A percentile compares a stretch with the other conserved stretches of the same genome.
Conservation (phyloP, 2,113 vertebrate species). For the Thomomys bottae region DNA sequence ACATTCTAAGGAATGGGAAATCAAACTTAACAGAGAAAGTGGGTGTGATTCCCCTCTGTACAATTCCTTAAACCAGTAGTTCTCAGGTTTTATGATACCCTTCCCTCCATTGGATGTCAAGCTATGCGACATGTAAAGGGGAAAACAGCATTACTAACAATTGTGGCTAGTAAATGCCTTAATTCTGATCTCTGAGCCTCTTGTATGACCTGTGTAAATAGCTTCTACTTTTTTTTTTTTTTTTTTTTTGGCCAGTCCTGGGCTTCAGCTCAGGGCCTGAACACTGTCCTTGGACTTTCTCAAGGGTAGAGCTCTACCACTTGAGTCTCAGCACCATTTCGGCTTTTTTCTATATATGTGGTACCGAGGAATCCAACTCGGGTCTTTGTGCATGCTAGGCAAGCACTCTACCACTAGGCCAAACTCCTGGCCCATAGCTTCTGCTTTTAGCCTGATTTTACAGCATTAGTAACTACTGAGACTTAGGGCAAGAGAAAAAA, state of each 20-base stretch:
- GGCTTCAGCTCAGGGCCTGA: too few species aligned
- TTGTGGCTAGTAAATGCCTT: neutral
- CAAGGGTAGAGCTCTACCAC: too few species aligned
- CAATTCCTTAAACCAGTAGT: neutral
- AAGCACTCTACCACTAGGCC: too few species aligned
- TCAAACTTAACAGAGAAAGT: neutral
- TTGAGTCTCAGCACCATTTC: too few species aligned
- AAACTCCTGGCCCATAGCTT: too few species aligned
- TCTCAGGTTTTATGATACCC: neutral
- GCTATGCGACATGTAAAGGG: neutral
- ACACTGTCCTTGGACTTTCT: too few species aligned
- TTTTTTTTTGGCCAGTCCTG: too few species aligned
- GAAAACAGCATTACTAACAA: fast-evolving
- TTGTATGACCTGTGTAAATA: neutral
- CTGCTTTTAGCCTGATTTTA: neutral
- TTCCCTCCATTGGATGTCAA: neutral
- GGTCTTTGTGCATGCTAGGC: too few species aligned
- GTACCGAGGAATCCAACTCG: too few species aligned
- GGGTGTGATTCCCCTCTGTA: neutral
- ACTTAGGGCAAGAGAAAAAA: neutral
- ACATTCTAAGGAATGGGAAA: neutral
- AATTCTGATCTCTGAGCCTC: neutral
- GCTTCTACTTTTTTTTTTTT: too few species aligned
- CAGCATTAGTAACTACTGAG: neutral
- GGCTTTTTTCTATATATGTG: too few species aligned